Evolutionary conservation across 2,797 vertebrate genomes (phyloP), one percentile per base, ranked within the genome.

Genomic region (Cyprinodon diabolis): DNA sequence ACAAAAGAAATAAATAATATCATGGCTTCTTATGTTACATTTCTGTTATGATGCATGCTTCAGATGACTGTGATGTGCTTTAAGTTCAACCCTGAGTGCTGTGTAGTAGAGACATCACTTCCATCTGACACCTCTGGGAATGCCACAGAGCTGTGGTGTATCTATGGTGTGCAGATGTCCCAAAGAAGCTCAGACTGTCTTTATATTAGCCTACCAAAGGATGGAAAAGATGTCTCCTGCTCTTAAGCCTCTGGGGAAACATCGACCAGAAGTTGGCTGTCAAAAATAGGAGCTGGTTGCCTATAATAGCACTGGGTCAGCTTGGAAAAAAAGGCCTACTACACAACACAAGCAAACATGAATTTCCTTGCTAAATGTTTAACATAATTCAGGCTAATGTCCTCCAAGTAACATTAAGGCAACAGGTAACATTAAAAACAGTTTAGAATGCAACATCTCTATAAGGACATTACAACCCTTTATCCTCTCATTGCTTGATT

Each of bases 201-300:
- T 81, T 78, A 75, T 80, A 82, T 90, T 88, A 81, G 79, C 69
- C 74, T 43, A 52, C 51, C 2, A 10, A 86, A 74, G 84, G 79
- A 73, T 66, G 72, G 87, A 81, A 87, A 69, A 86, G 79, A 92
- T 75, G 82, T 83, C 86, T 75, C 77, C 81, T 86, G 84, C 76
- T 86, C 71, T 75, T 63, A 76, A 85, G 85, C 84, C 90, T 88
- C 88, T 8, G 52, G 89, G 88, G 89, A 87, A 86, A 90, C 70
- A 81, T 89, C 11, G 71, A 90, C 83, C 87, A 90, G 84, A 92
- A 87, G 87, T 86, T 87, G 84, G 83, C 91, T 90, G 91, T 93
- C 89, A 91, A 80, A 89, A 68, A 87, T 77, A 71, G 68, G 68
- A 84, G 84, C 80, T 78, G 82, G 68, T 88, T 84, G 83, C 88